Conservation (phyloP, 2,113 vertebrate species). For the Muntiacus muntjak region DNA sequence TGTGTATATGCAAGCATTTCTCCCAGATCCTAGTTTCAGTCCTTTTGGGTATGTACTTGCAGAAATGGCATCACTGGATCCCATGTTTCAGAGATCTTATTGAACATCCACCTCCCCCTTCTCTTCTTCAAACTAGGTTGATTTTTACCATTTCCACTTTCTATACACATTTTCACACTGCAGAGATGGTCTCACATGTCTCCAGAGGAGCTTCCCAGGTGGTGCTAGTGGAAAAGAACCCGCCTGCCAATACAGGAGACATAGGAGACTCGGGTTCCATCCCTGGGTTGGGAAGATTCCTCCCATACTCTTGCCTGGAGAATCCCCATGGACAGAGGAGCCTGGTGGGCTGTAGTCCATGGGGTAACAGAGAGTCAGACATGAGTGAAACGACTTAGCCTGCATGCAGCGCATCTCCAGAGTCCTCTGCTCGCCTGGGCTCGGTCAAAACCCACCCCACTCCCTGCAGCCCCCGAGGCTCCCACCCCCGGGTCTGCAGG, state of each 20-base stretch:
- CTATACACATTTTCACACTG: neutral
- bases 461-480: neutral
- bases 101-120: neutral
- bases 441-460: accelerated
- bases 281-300: neutral
- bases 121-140: neutral
- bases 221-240: neutral
- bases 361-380: neutral
- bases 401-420: neutral
- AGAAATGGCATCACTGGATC: neutral
- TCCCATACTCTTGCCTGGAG: neutral
- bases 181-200: neutral
- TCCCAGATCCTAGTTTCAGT: neutral
- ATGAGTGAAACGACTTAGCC: neutral
- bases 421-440: neutral
- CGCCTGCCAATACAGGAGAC: neutral
- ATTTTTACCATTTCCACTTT: neutral
- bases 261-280: neutral
- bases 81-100: neutral
- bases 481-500: neutral
- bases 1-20: neutral
- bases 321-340: neutral
- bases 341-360: neutral
- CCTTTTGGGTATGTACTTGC: neutral
- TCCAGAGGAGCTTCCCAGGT: neutral